Percentiles rank a stretch among this genome's conserved stretches.
Evolutionary conservation across 2,888 invertebrate species (phyloP).

Genomic region (Heliconius aoede): DNA sequence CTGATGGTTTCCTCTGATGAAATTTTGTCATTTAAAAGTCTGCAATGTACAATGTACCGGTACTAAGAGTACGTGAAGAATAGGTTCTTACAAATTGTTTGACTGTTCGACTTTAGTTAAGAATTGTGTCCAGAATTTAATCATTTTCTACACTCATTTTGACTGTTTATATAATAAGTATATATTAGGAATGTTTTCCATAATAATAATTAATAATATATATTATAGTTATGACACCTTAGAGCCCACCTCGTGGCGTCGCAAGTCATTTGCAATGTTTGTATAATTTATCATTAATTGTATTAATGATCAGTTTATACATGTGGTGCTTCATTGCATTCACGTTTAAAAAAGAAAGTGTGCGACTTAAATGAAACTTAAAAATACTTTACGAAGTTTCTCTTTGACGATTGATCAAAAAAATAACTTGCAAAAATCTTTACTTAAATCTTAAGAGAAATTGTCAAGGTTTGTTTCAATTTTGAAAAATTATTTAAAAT

Average conservation of each 20-base stretch:
- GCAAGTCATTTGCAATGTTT: constrained; percentile 26
- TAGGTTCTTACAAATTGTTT: constrained; percentile 17
- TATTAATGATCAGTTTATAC: constrained; percentile 29
- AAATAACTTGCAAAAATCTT: too few relatives aligned
- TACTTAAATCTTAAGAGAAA: too few relatives aligned
- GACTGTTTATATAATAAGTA: constrained; percentile 35
- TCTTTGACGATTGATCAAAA: too few relatives aligned
- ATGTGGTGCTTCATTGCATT: constrained; percentile 21
- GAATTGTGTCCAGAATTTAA: constrained; percentile 26
- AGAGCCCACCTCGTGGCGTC: constrained; percentile 34
- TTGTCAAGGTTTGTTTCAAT: too few relatives aligned
- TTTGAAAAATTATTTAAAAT: too few relatives aligned
- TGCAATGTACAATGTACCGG: constrained; percentile 22
- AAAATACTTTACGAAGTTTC: too few relatives aligned
- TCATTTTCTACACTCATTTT: constrained; percentile 34
- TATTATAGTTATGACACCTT: constrained; percentile 3
- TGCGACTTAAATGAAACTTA: background rate
- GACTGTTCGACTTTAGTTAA: constrained; percentile 24
- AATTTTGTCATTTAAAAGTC: constrained; percentile 8
- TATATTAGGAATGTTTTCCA: constrained; percentile 29
- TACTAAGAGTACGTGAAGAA: constrained; percentile 29
- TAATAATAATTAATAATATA: constrained; percentile 14
- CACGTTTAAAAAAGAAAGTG: background rate
- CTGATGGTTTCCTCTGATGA: background rate
- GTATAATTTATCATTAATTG: constrained; percentile 35